Conservation (phyloP, 2,888 invertebrate genomes). For the Herminia tarsipennalis region DNA sequence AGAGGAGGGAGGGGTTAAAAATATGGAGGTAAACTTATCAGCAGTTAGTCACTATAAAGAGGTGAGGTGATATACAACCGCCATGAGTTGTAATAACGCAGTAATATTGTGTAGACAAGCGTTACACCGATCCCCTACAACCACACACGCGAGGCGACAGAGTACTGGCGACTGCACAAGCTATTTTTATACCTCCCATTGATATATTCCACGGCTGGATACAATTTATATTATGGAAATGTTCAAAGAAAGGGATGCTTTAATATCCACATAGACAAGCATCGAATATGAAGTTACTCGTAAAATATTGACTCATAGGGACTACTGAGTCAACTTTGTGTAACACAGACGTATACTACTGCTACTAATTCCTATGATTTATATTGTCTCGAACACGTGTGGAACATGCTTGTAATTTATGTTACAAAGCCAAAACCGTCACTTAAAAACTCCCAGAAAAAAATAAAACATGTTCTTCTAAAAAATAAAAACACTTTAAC, state of each 20-base stretch:
- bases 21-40: constrained; percentile 30
- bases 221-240: constrained; percentile 32
- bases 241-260: constrained; percentile 17
- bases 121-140: constrained; percentile 60
- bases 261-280: constrained; percentile 20
- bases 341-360: background rate
- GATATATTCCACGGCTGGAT: constrained; percentile 28
- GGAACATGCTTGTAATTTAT: background rate
- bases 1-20: constrained; percentile 15
- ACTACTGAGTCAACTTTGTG: background rate
- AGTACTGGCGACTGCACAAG: constrained; percentile 52
- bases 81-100: constrained; percentile 60
- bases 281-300: background rate
- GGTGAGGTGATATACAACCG: constrained; percentile 38
- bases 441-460: background rate
- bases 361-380: constrained; percentile 8
- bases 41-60: constrained; percentile 31
- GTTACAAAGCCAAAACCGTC: background rate
- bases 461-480: constrained; percentile 15
- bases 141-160: constrained; percentile 52
- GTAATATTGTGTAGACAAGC: constrained; percentile 72
- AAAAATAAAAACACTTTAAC: constrained; percentile 14
- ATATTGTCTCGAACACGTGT: constrained; percentile 6
- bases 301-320: constrained; percentile 2
- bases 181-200: constrained; percentile 32